A percentile compares a stretch with the other conserved stretches of the same genome.
phyloP scores from a whole-genome alignment of 2,797 vertebrate species.

The Jordanella pulchra region DNA sequence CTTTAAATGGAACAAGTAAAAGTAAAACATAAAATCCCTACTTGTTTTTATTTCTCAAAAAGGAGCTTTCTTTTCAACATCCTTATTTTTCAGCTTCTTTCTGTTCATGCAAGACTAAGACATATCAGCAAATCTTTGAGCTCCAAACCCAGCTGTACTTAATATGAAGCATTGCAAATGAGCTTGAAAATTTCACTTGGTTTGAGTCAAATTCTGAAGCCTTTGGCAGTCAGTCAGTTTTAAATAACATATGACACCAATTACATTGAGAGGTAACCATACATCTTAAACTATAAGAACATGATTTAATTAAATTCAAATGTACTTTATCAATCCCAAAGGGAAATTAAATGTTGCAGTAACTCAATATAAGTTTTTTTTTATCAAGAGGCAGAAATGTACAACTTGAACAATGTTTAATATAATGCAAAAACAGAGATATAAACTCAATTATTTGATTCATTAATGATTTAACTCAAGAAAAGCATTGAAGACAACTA shows the following conservation, averaged over 20 bases:
- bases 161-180: constrained; percentile 25
- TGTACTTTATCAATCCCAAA: too few species aligned
- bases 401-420: not conserved
- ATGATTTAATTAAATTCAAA: too few species aligned
- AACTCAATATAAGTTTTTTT: too few species aligned
- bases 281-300: too few species aligned
- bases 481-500: not conserved
- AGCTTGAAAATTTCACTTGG: constrained; percentile 5
- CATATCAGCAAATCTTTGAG: constrained; percentile 13
- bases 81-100: not conserved
- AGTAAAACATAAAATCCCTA: not conserved
- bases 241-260: not conserved
- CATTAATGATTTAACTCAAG: not conserved
- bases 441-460: not conserved
- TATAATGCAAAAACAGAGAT: not conserved
- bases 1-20: not conserved
- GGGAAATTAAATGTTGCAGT: too few species aligned
- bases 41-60: not conserved
- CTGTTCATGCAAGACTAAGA: constrained; percentile 7
- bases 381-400: not conserved
- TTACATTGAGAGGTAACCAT: too few species aligned
- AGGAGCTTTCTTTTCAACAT: not conserved
- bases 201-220: constrained; percentile 17
- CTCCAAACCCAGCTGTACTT: constrained; percentile 23
- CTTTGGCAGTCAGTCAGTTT: not conserved